phyloP scores from a whole-genome alignment of 2,113 vertebrate species.

The Tachysurus fulvidraco region DNA sequence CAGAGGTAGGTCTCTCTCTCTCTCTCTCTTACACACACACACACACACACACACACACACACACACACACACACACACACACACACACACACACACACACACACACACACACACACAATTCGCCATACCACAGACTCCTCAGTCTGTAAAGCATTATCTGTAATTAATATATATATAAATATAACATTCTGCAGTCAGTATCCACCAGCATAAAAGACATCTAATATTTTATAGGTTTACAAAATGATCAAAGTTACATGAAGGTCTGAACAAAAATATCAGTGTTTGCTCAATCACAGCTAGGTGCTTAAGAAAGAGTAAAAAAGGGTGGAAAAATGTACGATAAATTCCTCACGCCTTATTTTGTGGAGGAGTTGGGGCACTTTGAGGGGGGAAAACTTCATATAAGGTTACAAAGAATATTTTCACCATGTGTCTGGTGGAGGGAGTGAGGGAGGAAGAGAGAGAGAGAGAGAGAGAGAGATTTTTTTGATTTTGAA shows the following conservation, averaged over 20 bases:
- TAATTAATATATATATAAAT: too few relatives aligned
- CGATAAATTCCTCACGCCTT: not conserved
- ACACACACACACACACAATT: not conserved
- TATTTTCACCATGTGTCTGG: slow-evolving; percentile 35
- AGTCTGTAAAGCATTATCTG: slow-evolving; percentile 2
- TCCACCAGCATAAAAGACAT: not conserved
- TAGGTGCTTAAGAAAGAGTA: not conserved
- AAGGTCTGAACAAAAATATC: not conserved
- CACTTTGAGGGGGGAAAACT: slow-evolving; percentile 35
- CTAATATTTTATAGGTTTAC: not conserved
- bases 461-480: not conserved
- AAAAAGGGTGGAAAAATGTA: not conserved
- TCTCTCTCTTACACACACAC: not conserved
- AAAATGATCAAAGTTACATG: not conserved
- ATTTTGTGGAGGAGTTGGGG: not conserved
- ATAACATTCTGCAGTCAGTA: not conserved
- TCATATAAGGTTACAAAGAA: slow-evolving; percentile 57
- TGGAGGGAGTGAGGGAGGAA: not conserved
- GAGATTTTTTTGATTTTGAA: too few relatives aligned
- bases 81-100: not conserved
- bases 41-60: not conserved
- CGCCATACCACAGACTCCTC: not conserved
- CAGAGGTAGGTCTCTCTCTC: not conserved
- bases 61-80: not conserved
- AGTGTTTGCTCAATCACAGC: not conserved